These are phyloP conservation scores for Aphelinus atriplicis DNA, from an alignment of 1,140 invertebrate genomes.

Conservation along the genomic window DNA sequence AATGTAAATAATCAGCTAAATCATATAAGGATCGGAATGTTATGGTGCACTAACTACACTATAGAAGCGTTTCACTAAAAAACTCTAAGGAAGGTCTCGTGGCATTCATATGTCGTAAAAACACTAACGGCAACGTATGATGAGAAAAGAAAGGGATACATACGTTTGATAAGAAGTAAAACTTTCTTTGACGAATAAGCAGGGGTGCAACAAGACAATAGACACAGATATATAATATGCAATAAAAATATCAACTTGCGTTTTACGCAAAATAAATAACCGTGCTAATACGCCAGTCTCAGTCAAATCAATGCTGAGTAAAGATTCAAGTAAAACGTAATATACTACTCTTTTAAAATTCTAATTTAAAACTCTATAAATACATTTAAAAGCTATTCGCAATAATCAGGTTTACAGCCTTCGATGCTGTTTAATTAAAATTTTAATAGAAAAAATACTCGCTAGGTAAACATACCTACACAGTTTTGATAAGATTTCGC, in stretches of 20 bases:
- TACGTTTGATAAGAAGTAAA: slow-evolving; percentile 50
- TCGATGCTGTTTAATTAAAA: background rate
- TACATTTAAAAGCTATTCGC: too few species aligned
- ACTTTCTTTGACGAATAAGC: slow-evolving; percentile 62
- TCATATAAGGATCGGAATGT: slow-evolving; percentile 61
- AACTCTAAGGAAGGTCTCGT: too few species aligned
- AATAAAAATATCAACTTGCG: slow-evolving; percentile 37
- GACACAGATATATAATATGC: slow-evolving; percentile 50
- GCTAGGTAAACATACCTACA: background rate
- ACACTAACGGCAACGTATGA: slow-evolving; percentile 58
- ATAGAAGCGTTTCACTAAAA: slow-evolving; percentile 58
- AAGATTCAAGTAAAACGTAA: slow-evolving; percentile 36
- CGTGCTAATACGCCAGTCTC: slow-evolving; percentile 37
- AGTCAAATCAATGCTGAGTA: slow-evolving; percentile 33
- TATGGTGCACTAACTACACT: slow-evolving; percentile 59
- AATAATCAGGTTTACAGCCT: too few species aligned
- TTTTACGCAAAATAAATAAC: slow-evolving; percentile 54
- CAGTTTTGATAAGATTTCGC: background rate
- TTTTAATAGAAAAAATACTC: slow-evolving; percentile 13
- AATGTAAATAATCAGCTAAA: slow-evolving; percentile 59
- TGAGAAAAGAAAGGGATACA: slow-evolving; percentile 52
- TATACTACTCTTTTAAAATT: background rate
- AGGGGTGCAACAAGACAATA: slow-evolving; percentile 61
- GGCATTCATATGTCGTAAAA: slow-evolving; percentile 33
- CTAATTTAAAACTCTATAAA: too few species aligned